Evolutionary conservation across 2,888 invertebrate species (phyloP), one percentile per base, ranked within the genome.

Genomic region (Napeogenes inachia): DNA sequence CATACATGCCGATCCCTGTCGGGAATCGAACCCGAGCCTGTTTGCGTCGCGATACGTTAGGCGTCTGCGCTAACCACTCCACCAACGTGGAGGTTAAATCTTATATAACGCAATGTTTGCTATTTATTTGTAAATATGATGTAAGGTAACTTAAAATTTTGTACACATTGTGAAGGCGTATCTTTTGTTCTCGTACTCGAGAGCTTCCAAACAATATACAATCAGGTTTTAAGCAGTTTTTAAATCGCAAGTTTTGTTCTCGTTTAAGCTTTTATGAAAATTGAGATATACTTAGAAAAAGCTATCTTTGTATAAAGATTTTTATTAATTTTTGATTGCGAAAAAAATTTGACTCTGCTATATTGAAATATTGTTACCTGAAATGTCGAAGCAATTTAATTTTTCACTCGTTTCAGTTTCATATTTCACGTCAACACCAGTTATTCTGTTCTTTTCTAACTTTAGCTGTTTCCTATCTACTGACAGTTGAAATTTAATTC

Each of bases 231-330:
- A 62, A 58, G 58, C 46, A 60, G 55, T 54, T 59, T 47, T 56
- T 35, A 45, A 61, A 57, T 55, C 13, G 33, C 53, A 46, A 45
- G 54, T 46, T 61, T 54, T 56, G 59, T 61, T 62, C 56, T n/a
- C 13, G 45, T 50, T 50, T 35, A 54, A 61, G 66, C 66, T 66
- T 62, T 66, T 62, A 66, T 56, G 56, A 21, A 64, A 56, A 66
- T 66, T 64, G 64, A 64, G 61, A 54, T 63, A 47, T 54, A 50
- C 50, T 50, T 50, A 50, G 50, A 50, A 6, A 13, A 47, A 50
- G 21, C 50, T 50, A 30, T 30, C 50, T 21, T 12, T 30, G 12
- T 8, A 30, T 50, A 12, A 50, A 21, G 50, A 30, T 50, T 12
- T 4, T 50, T 47, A n/a, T 4, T 5, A 10, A 30, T 12, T 50